Conservation (phyloP, 2,888 invertebrate genomes). For the Tanypteryx hageni region DNA sequence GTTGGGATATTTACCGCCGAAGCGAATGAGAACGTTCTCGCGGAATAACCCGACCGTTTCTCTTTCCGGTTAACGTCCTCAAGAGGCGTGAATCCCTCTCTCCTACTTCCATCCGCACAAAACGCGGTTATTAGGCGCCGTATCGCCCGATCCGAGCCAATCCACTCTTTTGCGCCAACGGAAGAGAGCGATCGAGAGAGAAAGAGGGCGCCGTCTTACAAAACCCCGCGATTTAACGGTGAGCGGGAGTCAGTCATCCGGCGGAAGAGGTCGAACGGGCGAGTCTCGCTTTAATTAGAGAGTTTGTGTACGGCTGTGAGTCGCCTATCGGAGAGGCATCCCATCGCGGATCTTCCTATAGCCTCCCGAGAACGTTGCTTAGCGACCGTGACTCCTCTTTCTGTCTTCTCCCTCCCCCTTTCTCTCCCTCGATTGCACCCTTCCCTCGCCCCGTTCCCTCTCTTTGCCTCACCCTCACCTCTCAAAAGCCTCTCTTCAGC, state of each 20-base stretch:
- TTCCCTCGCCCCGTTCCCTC: background rate
- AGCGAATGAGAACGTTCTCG: background rate
- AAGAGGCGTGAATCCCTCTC: background rate
- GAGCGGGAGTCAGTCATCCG: constrained; percentile 8
- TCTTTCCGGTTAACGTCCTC: background rate
- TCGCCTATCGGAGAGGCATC: background rate
- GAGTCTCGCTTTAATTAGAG: constrained; percentile 15
- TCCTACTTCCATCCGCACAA: background rate
- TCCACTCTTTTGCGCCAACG: background rate
- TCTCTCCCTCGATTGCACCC: background rate
- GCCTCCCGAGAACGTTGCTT: background rate
- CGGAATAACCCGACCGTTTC: background rate
- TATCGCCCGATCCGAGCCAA: background rate
- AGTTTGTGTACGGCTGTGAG: background rate
- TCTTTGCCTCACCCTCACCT: background rate
- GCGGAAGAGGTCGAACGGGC: background rate
- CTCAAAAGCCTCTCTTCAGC: background rate
- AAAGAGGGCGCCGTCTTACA: background rate
- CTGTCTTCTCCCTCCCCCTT: too few species aligned
- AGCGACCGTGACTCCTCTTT: constrained; percentile 12
- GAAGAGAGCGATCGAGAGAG: too few species aligned
- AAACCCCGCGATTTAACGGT: constrained; percentile 9
- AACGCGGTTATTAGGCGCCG: background rate
- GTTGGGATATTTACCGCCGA: background rate
- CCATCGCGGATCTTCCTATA: constrained; percentile 1